These are phyloP conservation scores for Sylvia atricapilla DNA, from an alignment of 2,113 vertebrate genomes.

Conservation along the genomic window DNA sequence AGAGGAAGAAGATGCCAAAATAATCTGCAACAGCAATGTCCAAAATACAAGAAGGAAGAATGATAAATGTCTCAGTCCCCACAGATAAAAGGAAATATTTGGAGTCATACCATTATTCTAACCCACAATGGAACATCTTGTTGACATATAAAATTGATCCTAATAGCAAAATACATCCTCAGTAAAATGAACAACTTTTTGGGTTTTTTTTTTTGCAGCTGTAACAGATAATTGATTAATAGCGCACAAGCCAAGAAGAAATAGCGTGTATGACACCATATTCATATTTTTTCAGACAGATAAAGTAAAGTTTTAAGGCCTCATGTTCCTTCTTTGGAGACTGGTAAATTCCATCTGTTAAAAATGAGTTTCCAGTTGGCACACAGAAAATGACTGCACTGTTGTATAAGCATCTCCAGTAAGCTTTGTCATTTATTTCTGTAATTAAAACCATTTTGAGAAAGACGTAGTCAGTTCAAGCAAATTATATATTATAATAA, in stretches of 20 bases:
- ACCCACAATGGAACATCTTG: not conserved
- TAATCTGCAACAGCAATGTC: not conserved
- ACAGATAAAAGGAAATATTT: not conserved
- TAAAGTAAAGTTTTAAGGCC: conserved; percentile 23
- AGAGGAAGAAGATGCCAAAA: not conserved
- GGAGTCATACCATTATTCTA: not conserved
- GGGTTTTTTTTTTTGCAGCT: not conserved
- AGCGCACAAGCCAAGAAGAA: not conserved
- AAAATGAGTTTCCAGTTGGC: conserved; percentile 66
- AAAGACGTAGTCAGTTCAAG: conserved; percentile 63
- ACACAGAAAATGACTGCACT: conserved; percentile 62
- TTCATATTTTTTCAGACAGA: not conserved
- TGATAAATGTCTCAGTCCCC: not conserved
- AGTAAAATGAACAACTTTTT: not conserved
- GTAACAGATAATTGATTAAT: not conserved
- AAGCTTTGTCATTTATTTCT: conserved; percentile 71
- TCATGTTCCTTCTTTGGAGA: not conserved
- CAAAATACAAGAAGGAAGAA: not conserved
- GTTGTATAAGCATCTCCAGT: conserved; percentile 68
- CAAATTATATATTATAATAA: conserved; percentile 70
- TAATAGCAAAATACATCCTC: not conserved
- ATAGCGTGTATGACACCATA: fast-evolving
- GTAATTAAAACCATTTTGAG: conserved; percentile 73
- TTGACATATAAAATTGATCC: not conserved
- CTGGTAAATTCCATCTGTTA: conserved; percentile 48